Conservation (phyloP, 2,113 vertebrate genomes). For the Riparia riparia region DNA sequence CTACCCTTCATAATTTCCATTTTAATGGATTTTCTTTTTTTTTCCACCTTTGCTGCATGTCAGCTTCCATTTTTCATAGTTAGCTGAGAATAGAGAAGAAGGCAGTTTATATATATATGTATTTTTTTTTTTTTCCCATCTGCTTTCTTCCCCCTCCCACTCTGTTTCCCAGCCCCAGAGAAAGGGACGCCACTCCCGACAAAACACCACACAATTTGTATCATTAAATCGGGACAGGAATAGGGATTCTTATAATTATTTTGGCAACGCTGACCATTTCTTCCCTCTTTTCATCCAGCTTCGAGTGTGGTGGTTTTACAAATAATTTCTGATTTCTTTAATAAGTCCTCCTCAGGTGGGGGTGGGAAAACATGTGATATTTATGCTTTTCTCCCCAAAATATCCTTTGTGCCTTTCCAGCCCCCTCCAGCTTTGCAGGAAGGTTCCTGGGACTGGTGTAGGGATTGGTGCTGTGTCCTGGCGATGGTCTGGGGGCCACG, state of each 20-base stretch:
- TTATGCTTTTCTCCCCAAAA: neutral
- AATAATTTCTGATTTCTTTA: neutral
- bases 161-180: neutral
- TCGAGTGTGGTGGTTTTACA: neutral
- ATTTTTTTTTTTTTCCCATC: neutral
- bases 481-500: rapidly evolving
- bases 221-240: neutral
- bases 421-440: neutral
- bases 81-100: constrained; percentile 47
- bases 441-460: neutral
- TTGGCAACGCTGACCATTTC: neutral
- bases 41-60: constrained; percentile 6
- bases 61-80: constrained; percentile 64
- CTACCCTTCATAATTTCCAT: constrained; percentile 44
- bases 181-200: neutral
- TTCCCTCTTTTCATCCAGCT: neutral
- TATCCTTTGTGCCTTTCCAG: neutral
- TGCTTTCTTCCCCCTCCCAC: constrained; percentile 21
- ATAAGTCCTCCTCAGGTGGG: neutral
- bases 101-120: neutral
- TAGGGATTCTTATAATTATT: neutral
- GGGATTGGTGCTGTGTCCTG: rapidly evolving
- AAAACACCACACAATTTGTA: neutral
- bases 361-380: neutral
- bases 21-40: constrained; percentile 55